Conservation (phyloP, 2,888 invertebrate genomes). For the Neoscelio sp. region DNA sequence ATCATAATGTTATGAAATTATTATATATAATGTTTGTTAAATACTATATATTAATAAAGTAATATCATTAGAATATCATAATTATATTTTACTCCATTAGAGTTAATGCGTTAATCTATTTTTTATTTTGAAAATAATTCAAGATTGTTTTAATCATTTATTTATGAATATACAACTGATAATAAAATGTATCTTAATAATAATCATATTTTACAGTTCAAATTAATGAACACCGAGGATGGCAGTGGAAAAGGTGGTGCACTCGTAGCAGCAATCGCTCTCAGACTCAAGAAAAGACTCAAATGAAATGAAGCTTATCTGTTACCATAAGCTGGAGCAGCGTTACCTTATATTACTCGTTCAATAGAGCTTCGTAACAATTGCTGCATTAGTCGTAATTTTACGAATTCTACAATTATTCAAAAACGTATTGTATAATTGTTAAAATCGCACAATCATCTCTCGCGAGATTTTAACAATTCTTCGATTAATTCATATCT, state of each 20-base stretch:
- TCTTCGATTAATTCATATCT: no score
- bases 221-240: conserved; percentile 89
- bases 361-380: conserved; percentile 2
- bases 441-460: no score
- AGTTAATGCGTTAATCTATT: no score
- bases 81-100: no score
- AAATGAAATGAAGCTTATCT: conserved; percentile 67
- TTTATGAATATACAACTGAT: not conserved
- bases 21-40: no score
- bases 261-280: conserved; percentile 90
- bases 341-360: conserved; percentile 1
- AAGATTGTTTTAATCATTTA: no score
- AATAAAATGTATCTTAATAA: no score
- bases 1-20: no score
- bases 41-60: no score
- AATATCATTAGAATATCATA: no score
- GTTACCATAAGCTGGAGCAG: conserved; percentile 1
- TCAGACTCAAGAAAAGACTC: conserved; percentile 84
- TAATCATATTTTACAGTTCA: conserved; percentile 85
- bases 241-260: conserved; percentile 94
- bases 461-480: no score
- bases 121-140: no score
- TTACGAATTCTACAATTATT: conserved; percentile 12
- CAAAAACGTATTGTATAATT: not conserved
- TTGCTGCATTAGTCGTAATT: conserved; percentile 14